These are phyloP conservation scores for Himalopsyche kuldschensis DNA, from an alignment of 2,888 invertebrate species.

Conservation along the genomic window DNA sequence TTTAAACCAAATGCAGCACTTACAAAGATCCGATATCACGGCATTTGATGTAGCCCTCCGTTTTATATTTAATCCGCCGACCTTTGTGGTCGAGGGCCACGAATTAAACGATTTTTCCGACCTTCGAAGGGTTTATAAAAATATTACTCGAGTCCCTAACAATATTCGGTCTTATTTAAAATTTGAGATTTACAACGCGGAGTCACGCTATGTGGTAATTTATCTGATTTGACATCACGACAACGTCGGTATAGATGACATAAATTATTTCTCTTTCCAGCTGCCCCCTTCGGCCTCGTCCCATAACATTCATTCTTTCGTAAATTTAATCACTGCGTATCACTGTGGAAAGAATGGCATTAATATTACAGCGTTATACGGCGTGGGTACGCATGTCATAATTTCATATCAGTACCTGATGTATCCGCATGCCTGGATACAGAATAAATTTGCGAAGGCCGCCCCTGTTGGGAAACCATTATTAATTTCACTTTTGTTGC, in stretches of 20 bases:
- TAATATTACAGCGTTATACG: not conserved
- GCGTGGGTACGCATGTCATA: not conserved
- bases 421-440: not conserved
- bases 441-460: not conserved
- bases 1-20: too few relatives aligned
- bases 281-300: not conserved
- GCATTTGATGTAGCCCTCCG: not conserved
- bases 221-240: conserved; percentile 32
- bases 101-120: conserved; percentile 3
- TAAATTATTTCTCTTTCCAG: conserved; percentile 28
- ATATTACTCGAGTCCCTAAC: not conserved
- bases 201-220: conserved; percentile 27
- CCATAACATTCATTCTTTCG: not conserved
- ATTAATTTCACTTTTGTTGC: not conserved
- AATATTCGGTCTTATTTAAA: conserved; percentile 14
- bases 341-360: conserved; percentile 4
- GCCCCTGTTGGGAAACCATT: not conserved
- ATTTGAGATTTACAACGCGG: conserved; percentile 23
- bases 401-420: not conserved
- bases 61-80: not conserved
- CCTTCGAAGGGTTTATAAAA: conserved; percentile 4
- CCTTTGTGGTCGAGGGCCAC: not conserved
- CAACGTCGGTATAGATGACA: conserved; percentile 27
- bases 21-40: not conserved
- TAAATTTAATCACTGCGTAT: conserved; percentile 9